A percentile compares a stretch with the other conserved stretches of the same genome.
Evolutionary conservation across 2,797 vertebrate species (phyloP).

Genomic region (Crenichthys baileyi): DNA sequence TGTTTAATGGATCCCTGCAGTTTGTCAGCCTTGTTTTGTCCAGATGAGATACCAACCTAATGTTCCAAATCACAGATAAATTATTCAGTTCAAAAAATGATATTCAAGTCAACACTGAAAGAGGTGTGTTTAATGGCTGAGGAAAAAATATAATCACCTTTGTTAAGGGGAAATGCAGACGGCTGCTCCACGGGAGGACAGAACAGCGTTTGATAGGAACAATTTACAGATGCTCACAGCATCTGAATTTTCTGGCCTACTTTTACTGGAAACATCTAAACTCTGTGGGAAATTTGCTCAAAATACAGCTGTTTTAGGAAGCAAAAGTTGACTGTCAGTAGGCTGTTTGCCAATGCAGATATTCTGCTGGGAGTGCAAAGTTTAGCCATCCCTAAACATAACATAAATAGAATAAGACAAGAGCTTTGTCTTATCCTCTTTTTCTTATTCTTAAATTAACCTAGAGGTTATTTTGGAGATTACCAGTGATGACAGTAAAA

Average conservation of each 20-base stretch:
- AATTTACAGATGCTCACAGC: slow-evolving; percentile 22
- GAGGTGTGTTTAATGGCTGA: slow-evolving; percentile 50
- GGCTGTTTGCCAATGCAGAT: slow-evolving; percentile 10
- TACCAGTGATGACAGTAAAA: slow-evolving; percentile 21
- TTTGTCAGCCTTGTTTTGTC: slow-evolving; percentile 58
- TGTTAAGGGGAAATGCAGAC: slow-evolving; percentile 35
- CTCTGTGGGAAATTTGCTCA: slow-evolving; percentile 32
- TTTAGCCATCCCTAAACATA: slow-evolving; percentile 11
- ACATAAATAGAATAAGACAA: slow-evolving; percentile 23
- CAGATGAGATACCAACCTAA: slow-evolving; percentile 57
- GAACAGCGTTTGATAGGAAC: slow-evolving; percentile 29
- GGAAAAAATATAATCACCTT: slow-evolving; percentile 53
- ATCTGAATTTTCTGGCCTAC: not conserved
- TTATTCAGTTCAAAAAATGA: slow-evolving; percentile 43
- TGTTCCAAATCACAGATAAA: slow-evolving; percentile 61
- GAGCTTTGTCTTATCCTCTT: not conserved
- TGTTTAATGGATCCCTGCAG: slow-evolving; percentile 57
- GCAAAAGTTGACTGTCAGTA: slow-evolving; percentile 34
- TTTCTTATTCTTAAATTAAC: no score
- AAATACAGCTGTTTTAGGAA: slow-evolving; percentile 21
- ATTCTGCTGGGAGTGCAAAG: slow-evolving; percentile 33
- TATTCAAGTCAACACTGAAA: slow-evolving; percentile 39
- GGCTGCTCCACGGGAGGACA: slow-evolving; percentile 29
- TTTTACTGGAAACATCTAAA: slow-evolving; percentile 25
- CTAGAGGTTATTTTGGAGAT: slow-evolving; percentile 44